Conservation (phyloP, 2,888 invertebrate genomes). For the Hypomecis punctinalis region DNA sequence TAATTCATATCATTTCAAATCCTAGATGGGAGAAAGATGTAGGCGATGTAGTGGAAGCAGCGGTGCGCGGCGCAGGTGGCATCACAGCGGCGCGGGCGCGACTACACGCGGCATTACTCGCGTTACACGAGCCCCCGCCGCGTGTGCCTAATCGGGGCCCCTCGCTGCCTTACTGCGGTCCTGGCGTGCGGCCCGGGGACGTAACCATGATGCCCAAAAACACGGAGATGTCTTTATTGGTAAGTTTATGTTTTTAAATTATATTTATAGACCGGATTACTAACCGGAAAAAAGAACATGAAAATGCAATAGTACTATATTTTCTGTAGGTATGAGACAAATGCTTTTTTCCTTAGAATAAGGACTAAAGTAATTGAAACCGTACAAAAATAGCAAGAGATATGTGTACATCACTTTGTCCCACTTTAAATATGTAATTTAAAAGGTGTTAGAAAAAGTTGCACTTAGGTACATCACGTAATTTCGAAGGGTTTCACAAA, state of each 20-base stretch:
- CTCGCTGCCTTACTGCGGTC: slow-evolving; percentile 85
- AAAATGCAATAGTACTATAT: too few relatives aligned
- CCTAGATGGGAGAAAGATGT: slow-evolving; percentile 82
- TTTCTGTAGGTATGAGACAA: too few relatives aligned
- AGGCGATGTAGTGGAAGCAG: slow-evolving; percentile 84
- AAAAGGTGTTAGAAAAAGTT: too few relatives aligned
- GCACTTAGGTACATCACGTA: too few relatives aligned
- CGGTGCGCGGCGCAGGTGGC: slow-evolving; percentile 79
- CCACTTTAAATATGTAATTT: too few relatives aligned
- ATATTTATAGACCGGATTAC: background rate
- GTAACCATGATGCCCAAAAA: slow-evolving; percentile 82
- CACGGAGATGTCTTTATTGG: slow-evolving; percentile 80
- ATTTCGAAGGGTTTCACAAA: too few relatives aligned
- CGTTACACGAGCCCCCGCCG: slow-evolving; percentile 65
- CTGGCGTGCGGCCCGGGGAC: slow-evolving; percentile 80
- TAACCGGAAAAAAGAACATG: background rate
- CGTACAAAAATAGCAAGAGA: too few relatives aligned
- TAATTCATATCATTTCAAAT: background rate
- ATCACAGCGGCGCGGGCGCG: slow-evolving; percentile 73
- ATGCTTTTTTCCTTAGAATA: too few relatives aligned
- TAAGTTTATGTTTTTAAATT: slow-evolving; percentile 53
- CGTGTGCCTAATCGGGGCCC: slow-evolving; percentile 78
- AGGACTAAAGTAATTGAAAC: too few relatives aligned
- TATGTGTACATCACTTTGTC: too few relatives aligned
- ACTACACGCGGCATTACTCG: slow-evolving; percentile 73